These are phyloP conservation scores for Leptonema lineaticorne DNA, from an alignment of 1,140 invertebrate genomes.

Conservation along the genomic window DNA sequence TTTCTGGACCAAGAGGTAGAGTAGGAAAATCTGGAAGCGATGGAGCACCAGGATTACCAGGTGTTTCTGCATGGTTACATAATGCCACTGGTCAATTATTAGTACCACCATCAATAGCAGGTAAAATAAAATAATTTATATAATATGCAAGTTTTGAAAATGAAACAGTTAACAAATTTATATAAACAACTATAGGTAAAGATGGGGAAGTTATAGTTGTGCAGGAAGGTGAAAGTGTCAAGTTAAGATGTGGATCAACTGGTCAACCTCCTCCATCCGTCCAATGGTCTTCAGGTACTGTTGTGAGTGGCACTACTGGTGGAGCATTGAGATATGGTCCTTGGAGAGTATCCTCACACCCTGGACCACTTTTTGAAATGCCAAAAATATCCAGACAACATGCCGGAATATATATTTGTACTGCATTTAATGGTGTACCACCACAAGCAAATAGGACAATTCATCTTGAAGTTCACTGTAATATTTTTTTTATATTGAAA, in stretches of 20 bases:
- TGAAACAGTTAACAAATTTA: background rate
- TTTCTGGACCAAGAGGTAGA: slow-evolving; percentile 68
- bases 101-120: slow-evolving; percentile 76
- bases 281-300: slow-evolving; percentile 72
- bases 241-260: slow-evolving; percentile 73
- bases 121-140: slow-evolving; percentile 48
- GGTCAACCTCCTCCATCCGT: slow-evolving; percentile 74
- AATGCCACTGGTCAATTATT: slow-evolving; percentile 69
- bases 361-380: slow-evolving; percentile 74
- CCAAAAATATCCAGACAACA: slow-evolving; percentile 80
- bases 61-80: slow-evolving; percentile 71
- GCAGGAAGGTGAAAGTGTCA: slow-evolving; percentile 66
- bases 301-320: slow-evolving; percentile 56
- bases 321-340: slow-evolving; percentile 52
- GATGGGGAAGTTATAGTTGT: slow-evolving; percentile 44
- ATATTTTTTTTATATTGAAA: slow-evolving; percentile 52
- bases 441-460: slow-evolving; percentile 79
- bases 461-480: slow-evolving; percentile 84
- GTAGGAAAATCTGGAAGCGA: slow-evolving; percentile 68
- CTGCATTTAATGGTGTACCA: slow-evolving; percentile 85
- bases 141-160: background rate
- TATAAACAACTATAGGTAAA: slow-evolving; percentile 11
- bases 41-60: slow-evolving; percentile 69
- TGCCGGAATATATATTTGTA: slow-evolving; percentile 83
- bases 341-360: slow-evolving; percentile 65